These are phyloP conservation scores for Nannobrachium achirus DNA, from an alignment of 2,113 vertebrate genomes.

Conservation along the genomic window DNA sequence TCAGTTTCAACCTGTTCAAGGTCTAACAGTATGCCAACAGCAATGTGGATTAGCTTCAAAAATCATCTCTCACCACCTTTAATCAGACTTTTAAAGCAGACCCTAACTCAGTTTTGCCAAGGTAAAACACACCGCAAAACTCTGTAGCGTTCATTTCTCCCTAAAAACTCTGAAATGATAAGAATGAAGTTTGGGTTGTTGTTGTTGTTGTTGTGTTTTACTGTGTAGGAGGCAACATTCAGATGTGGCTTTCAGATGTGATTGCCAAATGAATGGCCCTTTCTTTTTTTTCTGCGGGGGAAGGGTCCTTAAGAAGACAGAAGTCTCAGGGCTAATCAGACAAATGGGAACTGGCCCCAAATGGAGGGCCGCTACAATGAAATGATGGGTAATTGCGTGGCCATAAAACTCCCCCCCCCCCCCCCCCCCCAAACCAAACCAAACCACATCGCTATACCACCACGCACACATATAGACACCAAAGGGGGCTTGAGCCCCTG, in stretches of 20 bases:
- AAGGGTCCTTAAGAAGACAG: not conserved
- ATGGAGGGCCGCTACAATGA: constrained; percentile 35
- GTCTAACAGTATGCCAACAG: too few relatives aligned
- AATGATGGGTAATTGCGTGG: constrained; percentile 39
- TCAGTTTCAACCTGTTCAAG: too few relatives aligned
- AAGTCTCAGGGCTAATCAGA: constrained; percentile 20
- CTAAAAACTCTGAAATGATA: constrained; percentile 9
- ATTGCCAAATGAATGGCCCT: constrained; percentile 17
- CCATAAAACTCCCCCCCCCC: constrained; percentile 53
- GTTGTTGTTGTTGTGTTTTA: too few relatives aligned
- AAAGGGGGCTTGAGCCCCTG: too few relatives aligned
- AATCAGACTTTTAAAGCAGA: too few relatives aligned
- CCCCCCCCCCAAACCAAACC: too few relatives aligned
- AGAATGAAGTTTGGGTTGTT: not conserved
- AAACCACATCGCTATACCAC: too few relatives aligned
- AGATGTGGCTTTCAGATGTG: not conserved
- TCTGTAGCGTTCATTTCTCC: not conserved
- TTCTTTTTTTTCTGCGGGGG: not conserved
- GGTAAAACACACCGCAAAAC: too few relatives aligned
- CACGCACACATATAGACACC: too few relatives aligned
- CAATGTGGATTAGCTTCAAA: too few relatives aligned
- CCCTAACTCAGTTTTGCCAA: too few relatives aligned
- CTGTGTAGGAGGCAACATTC: not conserved
- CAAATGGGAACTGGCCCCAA: constrained; percentile 49
- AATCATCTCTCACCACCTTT: too few relatives aligned